These are phyloP conservation scores for Spinus pinus DNA, from an alignment of 2,797 vertebrate genomes.

Conservation along the genomic window DNA sequence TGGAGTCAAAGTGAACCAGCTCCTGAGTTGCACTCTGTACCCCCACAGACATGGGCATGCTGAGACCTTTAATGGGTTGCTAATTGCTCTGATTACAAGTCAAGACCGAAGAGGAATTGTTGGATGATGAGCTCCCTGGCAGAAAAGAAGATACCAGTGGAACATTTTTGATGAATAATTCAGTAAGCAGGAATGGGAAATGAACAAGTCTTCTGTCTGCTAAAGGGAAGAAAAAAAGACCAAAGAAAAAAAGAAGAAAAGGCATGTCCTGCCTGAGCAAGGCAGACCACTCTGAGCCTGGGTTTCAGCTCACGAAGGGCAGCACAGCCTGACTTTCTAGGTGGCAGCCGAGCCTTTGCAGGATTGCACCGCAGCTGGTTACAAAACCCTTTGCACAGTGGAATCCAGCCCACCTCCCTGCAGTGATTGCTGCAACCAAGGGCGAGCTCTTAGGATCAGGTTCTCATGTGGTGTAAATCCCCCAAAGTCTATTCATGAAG, in stretches of 20 bases:
- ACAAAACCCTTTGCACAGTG: neutral
- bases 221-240: constrained; percentile 2
- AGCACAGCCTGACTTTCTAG: neutral
- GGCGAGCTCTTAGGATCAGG: neutral
- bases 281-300: neutral
- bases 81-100: constrained; percentile 74
- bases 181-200: constrained; percentile 71
- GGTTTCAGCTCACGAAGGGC: neutral
- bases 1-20: neutral
- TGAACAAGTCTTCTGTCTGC: constrained; percentile 63
- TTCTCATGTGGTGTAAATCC: neutral
- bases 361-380: neutral
- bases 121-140: constrained; percentile 69
- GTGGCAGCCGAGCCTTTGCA: fast-evolving
- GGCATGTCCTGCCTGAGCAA: neutral
- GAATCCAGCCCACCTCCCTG: neutral
- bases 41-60: neutral
- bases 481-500: neutral
- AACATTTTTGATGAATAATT: constrained; percentile 76
- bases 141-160: constrained; percentile 66
- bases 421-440: neutral
- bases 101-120: constrained; percentile 53
- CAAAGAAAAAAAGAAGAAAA: neutral
- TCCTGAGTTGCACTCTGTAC: neutral
- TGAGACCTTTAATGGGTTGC: constrained; percentile 60